Conservation (phyloP, 2,888 invertebrate species). For the Cistogaster globosa region DNA sequence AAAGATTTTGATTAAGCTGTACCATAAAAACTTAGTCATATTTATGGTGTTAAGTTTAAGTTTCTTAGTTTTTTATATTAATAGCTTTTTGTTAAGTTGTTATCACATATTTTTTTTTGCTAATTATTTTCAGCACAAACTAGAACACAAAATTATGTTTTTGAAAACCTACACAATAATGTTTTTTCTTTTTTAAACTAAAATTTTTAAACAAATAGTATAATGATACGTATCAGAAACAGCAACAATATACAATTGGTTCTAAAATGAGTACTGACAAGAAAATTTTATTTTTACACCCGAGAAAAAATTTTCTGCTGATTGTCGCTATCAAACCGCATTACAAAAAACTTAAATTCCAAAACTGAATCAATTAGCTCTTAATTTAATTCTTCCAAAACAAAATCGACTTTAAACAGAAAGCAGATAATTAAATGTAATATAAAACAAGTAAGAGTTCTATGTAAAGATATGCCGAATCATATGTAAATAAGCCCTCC, state of each 20-base stretch:
- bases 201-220: slow-evolving; percentile 23
- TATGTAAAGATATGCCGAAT: too few species aligned
- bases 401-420: too few species aligned
- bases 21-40: too few species aligned
- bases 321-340: too few species aligned
- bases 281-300: slow-evolving; percentile 14
- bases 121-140: slow-evolving; percentile 27
- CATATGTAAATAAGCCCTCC: too few species aligned
- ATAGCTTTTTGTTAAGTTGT: background rate
- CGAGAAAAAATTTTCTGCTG: slow-evolving; percentile 6
- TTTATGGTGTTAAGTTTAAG: background rate
- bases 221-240: slow-evolving; percentile 25
- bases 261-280: too few species aligned
- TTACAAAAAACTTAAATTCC: background rate
- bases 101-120: slow-evolving; percentile 46
- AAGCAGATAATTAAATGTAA: too few species aligned
- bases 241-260: slow-evolving; percentile 15
- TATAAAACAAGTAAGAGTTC: too few species aligned
- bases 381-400: too few species aligned
- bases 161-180: slow-evolving; percentile 41
- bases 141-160: slow-evolving; percentile 15
- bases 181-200: slow-evolving; percentile 41
- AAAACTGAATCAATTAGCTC: too few species aligned
- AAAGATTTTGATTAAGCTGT: too few species aligned
- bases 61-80: slow-evolving; percentile 1